Conservation (phyloP, 1,140 invertebrate species). For the Plectrocnemia conspersa region DNA sequence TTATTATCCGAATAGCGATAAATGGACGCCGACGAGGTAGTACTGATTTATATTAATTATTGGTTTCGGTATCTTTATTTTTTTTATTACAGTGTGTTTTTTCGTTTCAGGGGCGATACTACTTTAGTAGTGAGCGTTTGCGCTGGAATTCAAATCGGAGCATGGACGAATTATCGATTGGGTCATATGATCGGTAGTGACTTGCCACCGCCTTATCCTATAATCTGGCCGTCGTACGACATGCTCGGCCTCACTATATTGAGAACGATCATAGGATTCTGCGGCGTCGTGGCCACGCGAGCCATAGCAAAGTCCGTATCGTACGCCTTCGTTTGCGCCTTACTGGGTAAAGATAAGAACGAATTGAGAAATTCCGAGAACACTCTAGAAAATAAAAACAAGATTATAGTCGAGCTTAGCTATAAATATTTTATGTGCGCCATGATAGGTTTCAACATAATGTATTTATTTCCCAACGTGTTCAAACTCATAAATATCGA, state of each 20-base stretch:
- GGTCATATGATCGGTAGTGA: slow-evolving; percentile 59
- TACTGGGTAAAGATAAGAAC: slow-evolving; percentile 62
- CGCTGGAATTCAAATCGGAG: slow-evolving; percentile 72
- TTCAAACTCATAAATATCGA: slow-evolving; percentile 73
- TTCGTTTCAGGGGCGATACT: slow-evolving; percentile 72
- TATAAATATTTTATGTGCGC: slow-evolving; percentile 77
- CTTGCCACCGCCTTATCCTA: slow-evolving; percentile 62
- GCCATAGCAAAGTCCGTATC: slow-evolving; percentile 64
- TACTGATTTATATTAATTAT: background rate
- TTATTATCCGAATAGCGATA: slow-evolving; percentile 68
- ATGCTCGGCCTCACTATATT: slow-evolving; percentile 63
- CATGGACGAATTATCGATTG: slow-evolving; percentile 78
- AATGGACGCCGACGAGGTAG: slow-evolving; percentile 79
- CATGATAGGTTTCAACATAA: slow-evolving; percentile 69
- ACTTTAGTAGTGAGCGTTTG: slow-evolving; percentile 76
- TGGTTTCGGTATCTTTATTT: no score
- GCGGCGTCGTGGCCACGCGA: slow-evolving; percentile 63
- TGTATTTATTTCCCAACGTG: slow-evolving; percentile 72
- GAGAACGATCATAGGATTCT: slow-evolving; percentile 69
- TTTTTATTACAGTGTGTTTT: slow-evolving; percentile 7
- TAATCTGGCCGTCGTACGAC: slow-evolving; percentile 70
- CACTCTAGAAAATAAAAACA: slow-evolving; percentile 60
- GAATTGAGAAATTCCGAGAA: slow-evolving; percentile 58
- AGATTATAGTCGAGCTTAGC: slow-evolving; percentile 70
- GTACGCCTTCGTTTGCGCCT: slow-evolving; percentile 63